Percentiles rank a stretch among this genome's conserved stretches.
Evolutionary conservation across 2,797 vertebrate species (phyloP).

Genomic region (Anguilla obscura): DNA sequence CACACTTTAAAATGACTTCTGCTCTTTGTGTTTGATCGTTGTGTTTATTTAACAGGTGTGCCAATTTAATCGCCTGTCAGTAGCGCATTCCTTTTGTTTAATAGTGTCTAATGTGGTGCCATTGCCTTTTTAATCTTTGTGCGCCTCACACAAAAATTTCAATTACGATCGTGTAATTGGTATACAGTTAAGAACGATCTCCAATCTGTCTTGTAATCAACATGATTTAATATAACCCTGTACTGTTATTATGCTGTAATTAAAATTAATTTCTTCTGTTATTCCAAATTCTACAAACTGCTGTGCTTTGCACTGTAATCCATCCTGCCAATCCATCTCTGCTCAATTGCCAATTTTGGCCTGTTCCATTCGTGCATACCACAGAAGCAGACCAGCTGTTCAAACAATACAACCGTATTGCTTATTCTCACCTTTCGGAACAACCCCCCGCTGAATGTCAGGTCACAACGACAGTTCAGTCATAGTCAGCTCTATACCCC

Average conservation of each 20-base stretch:
- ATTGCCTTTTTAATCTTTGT: not conserved
- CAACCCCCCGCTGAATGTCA: not conserved
- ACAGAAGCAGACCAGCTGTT: not conserved
- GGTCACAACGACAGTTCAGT: not conserved
- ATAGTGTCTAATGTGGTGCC: not conserved
- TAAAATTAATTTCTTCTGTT: not conserved
- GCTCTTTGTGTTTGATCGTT: not conserved
- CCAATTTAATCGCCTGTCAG: not conserved
- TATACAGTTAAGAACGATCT: not conserved
- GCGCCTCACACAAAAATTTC: not conserved
- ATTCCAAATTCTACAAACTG: not conserved
- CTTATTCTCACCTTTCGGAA: not conserved
- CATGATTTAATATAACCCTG: not conserved
- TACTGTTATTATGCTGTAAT: not conserved
- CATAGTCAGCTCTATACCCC: not conserved
- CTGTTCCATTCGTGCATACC: not conserved
- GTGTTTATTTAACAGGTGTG: not conserved
- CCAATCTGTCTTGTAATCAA: not conserved
- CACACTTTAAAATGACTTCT: no score
- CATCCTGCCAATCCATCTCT: not conserved
- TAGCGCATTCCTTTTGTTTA: not conserved
- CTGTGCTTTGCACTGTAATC: not conserved
- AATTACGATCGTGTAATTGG: not conserved
- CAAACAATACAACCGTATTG: not conserved
- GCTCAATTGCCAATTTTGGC: not conserved